Evolutionary conservation across 2,113 vertebrate genomes (phyloP).

Genomic region (Plotosus lineatus): DNA sequence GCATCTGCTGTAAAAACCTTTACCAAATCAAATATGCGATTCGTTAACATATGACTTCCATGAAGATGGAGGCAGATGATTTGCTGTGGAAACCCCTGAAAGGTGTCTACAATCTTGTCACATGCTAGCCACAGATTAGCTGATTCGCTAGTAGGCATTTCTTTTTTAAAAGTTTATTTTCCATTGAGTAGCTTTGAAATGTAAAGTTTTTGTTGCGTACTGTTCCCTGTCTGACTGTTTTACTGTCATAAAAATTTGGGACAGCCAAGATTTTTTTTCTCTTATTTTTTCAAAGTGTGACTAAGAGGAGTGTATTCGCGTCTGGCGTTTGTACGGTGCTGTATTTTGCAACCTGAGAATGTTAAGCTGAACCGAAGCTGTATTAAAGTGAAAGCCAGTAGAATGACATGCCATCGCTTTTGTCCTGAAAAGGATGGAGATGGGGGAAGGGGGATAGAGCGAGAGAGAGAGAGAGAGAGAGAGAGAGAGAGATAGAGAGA

Average conservation of each 20-base stretch:
- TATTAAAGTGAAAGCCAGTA: slow-evolving; percentile 61
- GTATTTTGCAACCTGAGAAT: slow-evolving; percentile 19
- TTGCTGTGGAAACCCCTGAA: no score
- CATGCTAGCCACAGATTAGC: neutral
- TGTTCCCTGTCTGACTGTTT: no score
- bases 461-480: neutral
- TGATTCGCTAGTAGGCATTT: neutral
- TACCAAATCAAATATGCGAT: no score
- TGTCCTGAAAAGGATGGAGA: slow-evolving; percentile 37
- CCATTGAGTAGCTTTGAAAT: no score
- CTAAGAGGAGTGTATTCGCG: neutral
- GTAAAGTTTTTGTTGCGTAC: neutral
- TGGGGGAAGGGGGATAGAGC: slow-evolving; percentile 17
- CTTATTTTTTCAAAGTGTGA: neutral
- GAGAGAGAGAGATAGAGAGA: slow-evolving; percentile 19
- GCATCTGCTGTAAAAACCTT: no score
- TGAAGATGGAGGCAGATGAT: no score
- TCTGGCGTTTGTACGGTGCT: slow-evolving; percentile 9
- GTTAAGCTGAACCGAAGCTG: slow-evolving; percentile 38
- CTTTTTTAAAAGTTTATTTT: neutral
- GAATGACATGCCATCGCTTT: slow-evolving; percentile 61
- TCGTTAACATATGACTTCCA: no score
- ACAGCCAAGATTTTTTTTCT: neutral
- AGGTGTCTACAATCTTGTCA: no score
- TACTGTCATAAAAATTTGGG: neutral